Evolutionary conservation across 2,113 vertebrate genomes (phyloP).

Genomic region (Aix galericulata): DNA sequence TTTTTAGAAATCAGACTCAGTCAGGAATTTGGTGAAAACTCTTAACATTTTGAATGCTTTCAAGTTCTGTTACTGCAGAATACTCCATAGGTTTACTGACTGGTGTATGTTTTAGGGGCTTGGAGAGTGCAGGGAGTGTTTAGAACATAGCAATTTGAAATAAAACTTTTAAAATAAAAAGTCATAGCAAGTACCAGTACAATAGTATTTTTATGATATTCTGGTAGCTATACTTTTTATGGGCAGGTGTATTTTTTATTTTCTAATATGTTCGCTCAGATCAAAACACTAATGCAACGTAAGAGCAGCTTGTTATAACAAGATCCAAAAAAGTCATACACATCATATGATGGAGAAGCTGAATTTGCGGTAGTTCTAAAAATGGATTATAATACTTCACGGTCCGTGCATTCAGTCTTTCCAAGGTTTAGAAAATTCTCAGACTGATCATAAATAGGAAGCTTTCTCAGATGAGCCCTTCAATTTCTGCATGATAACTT

Average conservation of each 20-base stretch:
- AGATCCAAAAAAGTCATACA: not conserved
- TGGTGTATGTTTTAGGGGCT: not conserved
- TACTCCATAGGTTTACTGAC: not conserved
- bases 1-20: not conserved
- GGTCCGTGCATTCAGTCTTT: not conserved
- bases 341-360: not conserved
- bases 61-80: not conserved
- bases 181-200: not conserved
- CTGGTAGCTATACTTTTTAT: not conserved
- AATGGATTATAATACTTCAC: not conserved
- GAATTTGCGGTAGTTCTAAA: not conserved
- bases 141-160: not conserved
- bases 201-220: not conserved
- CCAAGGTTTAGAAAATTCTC: not conserved
- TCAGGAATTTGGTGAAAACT: not conserved
- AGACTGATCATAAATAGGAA: not conserved
- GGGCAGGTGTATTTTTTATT: not conserved
- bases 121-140: not conserved
- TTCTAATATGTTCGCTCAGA: not conserved
- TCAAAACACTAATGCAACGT: not conserved
- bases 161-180: not conserved
- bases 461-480: not conserved
- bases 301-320: not conserved
- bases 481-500: not conserved
- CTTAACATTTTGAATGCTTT: not conserved